Conservation (phyloP, 2,797 vertebrate genomes). For the Chaenodraco wilsoni region DNA sequence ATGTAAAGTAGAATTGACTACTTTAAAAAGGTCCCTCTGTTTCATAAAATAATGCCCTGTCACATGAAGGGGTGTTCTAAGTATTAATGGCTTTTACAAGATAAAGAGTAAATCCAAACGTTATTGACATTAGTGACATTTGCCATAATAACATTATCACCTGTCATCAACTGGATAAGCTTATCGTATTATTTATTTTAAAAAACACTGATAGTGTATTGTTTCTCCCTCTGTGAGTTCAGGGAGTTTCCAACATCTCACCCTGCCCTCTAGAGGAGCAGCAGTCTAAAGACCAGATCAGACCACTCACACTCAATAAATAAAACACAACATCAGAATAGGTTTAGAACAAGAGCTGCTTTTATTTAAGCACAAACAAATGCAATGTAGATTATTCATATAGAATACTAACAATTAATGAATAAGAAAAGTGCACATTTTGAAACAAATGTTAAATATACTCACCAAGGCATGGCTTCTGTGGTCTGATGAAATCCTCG, state of each 20-base stretch:
- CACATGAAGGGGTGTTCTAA: not conserved
- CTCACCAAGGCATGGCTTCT: conserved; percentile 56
- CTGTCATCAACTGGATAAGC: conserved; percentile 5
- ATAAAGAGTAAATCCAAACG: conserved; percentile 6
- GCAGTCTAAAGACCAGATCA: not conserved
- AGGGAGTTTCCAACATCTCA: not conserved
- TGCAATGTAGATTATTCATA: not conserved
- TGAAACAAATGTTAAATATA: conserved; percentile 31
- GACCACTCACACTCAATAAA: not conserved
- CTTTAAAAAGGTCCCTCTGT: not conserved
- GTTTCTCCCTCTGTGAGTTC: not conserved
- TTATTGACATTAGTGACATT: not conserved
- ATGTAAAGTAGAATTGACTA: not conserved
- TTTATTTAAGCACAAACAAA: conserved; percentile 60
- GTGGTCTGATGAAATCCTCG: conserved; percentile 9
- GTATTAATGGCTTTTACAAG: conserved; percentile 7
- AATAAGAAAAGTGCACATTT: not conserved
- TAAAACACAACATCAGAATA: not conserved
- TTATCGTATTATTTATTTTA: not conserved
- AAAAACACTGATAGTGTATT: conserved; percentile 1
- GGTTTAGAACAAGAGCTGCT: conserved; percentile 4
- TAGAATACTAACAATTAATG: not conserved
- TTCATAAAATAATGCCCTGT: fast-evolving
- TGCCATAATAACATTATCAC: conserved; percentile 2
- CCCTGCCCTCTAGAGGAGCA: conserved; percentile 48